Evolutionary conservation across 2,888 invertebrate species (phyloP), one percentile per base, ranked within the genome.

Genomic region (Netelia fuscicornis): DNA sequence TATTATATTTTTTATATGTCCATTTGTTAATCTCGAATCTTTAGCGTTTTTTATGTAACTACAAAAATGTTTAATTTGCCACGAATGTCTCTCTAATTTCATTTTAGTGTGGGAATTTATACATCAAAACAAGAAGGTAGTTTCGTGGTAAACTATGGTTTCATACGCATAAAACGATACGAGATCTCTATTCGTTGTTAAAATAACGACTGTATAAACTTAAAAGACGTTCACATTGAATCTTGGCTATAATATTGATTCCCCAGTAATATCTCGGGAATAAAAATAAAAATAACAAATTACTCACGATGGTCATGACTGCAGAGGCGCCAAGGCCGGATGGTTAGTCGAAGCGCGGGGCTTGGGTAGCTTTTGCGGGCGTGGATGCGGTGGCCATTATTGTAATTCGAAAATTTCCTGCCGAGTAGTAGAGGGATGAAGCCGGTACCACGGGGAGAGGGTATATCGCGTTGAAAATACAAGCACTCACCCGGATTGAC

Each of bases 391-490:
- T 87, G 87, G 87, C 91, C 91, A 92, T 92, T 91, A 92, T 90
- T 89, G 89, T 92, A 91, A 92, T 92, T 92, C 90, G 90, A 88
- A 89, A 91, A 92, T 91, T 91, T 92, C 88, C 89, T 81, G 86
- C 74, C 87, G 70, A 68, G 86, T 89, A 87, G 88, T 87, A 83
- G 87, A 79, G 86, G 85, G 89, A 89, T 89, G 78, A 44, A 3
- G 37, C 9, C 60, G 85, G 88, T 79, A 86, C 11, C 5, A 48
- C 23, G 78, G 64, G 58, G 42, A 78, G 86, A 85, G 79, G 74
- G 37, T 54, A 75, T 62, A 67, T 67, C 82, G 64, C 64, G 76
- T 78, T 75, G 68, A 74, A 85, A 82, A 58, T 42, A 44, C 23
- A 81, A 56, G 62, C 25, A 65, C 75, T 44, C 71, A 82, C 86